phyloP scores from a whole-genome alignment of 2,888 invertebrate species.

The Eueremaeus valkanovi region DNA sequence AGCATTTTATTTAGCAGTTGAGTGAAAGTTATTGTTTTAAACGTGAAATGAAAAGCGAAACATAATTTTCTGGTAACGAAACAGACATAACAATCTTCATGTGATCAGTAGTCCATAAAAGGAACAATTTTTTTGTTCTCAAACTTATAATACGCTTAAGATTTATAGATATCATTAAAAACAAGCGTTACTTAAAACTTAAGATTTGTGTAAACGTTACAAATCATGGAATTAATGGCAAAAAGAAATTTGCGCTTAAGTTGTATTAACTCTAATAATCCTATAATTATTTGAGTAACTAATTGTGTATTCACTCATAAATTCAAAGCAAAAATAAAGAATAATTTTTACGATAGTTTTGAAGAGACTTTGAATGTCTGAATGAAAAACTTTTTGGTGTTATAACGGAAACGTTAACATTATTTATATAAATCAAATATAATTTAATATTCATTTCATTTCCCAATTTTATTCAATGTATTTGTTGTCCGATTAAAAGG shows the following conservation, averaged over 20 bases:
- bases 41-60: neutral
- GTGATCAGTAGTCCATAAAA: slow-evolving; percentile 21
- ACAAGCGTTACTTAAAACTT: neutral
- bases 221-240: neutral
- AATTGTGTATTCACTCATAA: neutral
- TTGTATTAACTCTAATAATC: neutral
- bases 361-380: too few species aligned
- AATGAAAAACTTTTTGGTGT: neutral
- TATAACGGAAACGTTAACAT: neutral
- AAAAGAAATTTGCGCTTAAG: neutral
- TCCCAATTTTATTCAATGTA: neutral
- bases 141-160: neutral
- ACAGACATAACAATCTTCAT: neutral
- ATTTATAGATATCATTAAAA: neutral
- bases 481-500: neutral
- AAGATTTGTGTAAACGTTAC: too few species aligned
- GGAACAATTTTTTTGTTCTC: neutral
- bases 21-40: slow-evolving; percentile 14
- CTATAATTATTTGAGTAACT: neutral
- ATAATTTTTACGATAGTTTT: too few species aligned
- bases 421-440: too few species aligned
- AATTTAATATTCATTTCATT: neutral
- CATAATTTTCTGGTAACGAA: slow-evolving; percentile 6
- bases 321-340: neutral
- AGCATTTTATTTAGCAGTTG: neutral